phyloP scores from a whole-genome alignment of 2,888 invertebrate species.

The Nemapogon koenigi region DNA sequence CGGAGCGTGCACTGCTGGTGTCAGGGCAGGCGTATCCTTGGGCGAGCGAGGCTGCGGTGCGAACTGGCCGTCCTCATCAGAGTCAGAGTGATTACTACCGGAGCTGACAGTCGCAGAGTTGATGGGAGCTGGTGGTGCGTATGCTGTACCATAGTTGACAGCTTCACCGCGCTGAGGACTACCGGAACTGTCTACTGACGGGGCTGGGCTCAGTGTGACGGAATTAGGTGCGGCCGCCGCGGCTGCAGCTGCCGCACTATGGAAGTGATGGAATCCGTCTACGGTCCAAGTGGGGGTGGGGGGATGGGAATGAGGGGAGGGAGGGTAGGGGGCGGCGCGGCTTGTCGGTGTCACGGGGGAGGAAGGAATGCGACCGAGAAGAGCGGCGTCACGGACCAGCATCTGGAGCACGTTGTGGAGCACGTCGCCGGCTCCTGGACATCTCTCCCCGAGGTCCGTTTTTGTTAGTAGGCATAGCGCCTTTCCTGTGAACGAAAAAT shows the following conservation, averaged over 20 bases:
- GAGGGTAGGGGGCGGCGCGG: constrained; percentile 71
- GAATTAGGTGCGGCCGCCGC: constrained; percentile 77
- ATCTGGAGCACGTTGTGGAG: constrained; percentile 92
- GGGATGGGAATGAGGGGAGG: constrained; percentile 82
- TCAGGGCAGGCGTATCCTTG: constrained; percentile 37
- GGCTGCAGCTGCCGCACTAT: constrained; percentile 68
- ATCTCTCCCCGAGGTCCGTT: constrained; percentile 88
- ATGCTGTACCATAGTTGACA: constrained; percentile 41
- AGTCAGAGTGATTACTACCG: constrained; percentile 81
- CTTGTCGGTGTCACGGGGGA: constrained; percentile 86
- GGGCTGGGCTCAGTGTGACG: constrained; percentile 89
- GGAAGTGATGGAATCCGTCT: constrained; percentile 64
- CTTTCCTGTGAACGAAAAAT: constrained; percentile 69
- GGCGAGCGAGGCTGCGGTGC: constrained; percentile 70
- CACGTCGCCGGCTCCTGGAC: constrained; percentile 93
- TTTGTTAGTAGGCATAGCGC: constrained; percentile 90
- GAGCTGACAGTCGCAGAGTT: constrained; percentile 60
- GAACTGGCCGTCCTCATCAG: constrained; percentile 76
- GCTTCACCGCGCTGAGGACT: constrained; percentile 79
- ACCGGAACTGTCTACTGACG: constrained; percentile 87
- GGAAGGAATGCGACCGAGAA: constrained; percentile 79
- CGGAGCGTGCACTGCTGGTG: constrained; percentile 43
- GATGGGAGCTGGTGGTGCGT: constrained; percentile 41
- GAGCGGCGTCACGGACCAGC: constrained; percentile 80
- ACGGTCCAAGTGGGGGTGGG: constrained; percentile 80